Conservation (phyloP, 2,797 vertebrate species). For the Argyrosomus regius region DNA sequence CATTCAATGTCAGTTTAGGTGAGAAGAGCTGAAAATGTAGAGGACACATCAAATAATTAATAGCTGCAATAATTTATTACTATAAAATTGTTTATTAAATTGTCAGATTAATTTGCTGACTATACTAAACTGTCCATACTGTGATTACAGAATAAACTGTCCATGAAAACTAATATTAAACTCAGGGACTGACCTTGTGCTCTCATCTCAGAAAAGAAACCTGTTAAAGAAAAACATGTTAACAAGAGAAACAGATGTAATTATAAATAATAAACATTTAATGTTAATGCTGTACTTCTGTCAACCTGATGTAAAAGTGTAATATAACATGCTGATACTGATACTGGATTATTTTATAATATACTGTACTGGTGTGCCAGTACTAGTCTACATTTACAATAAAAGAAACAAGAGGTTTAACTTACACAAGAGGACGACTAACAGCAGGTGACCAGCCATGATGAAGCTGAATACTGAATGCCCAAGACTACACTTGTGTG, state of each 20-base stretch:
- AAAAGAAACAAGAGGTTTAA: neutral
- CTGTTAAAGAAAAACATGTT: no score
- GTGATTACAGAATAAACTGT: neutral
- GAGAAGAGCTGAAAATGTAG: neutral
- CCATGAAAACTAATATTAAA: neutral
- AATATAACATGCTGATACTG: no score
- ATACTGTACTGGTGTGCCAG: no score
- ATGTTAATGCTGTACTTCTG: neutral
- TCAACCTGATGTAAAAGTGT: no score
- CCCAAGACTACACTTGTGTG: neutral
- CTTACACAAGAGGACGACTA: slow-evolving; percentile 36
- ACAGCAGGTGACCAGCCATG: slow-evolving; percentile 12
- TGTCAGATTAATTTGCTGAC: neutral
- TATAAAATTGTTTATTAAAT: neutral
- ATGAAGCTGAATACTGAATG: neutral
- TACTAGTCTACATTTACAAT: neutral
- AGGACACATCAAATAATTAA: neutral
- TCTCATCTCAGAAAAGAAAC: no score
- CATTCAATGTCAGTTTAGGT: neutral
- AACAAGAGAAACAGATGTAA: neutral
- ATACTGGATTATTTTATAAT: no score
- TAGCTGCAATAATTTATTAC: no score
- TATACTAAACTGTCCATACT: neutral
- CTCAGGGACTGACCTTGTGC: no score
- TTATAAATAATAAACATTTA: neutral